Evolutionary conservation across 2,888 invertebrate genomes (phyloP).

Genomic region (Pseudococcus jackbeardsleyi): DNA sequence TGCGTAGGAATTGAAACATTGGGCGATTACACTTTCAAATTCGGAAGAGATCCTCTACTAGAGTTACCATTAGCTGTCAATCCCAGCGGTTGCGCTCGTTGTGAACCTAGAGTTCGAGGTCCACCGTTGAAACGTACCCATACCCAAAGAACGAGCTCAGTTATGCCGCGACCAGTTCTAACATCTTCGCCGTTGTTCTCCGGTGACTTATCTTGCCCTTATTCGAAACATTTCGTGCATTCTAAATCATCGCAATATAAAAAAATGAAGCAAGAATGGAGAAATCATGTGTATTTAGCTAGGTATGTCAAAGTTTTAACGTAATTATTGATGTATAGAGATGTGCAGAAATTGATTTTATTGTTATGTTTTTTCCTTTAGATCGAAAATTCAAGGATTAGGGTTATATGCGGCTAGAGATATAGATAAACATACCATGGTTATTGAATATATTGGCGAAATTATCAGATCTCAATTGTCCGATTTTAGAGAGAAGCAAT

Average conservation of each 20-base stretch:
- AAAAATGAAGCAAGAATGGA: slow-evolving; percentile 99
- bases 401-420: slow-evolving; percentile 98
- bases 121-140: slow-evolving; percentile 83
- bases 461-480: slow-evolving; percentile 96
- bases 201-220: slow-evolving; percentile 77
- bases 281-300: slow-evolving; percentile 96
- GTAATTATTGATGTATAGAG: too few species aligned
- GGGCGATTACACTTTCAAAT: slow-evolving; percentile 96
- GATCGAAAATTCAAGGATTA: slow-evolving; percentile 95
- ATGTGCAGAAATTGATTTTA: not conserved
- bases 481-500: slow-evolving; percentile 94
- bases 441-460: slow-evolving; percentile 99
- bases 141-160: slow-evolving; percentile 79
- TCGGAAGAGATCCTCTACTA: slow-evolving; percentile 93
- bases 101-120: slow-evolving; percentile 87
- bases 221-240: slow-evolving; percentile 97
- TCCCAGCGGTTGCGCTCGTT: slow-evolving; percentile 96
- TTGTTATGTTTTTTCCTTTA: slow-evolving; percentile 68
- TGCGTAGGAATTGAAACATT: slow-evolving; percentile 90
- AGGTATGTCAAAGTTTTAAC: slow-evolving; percentile 73
- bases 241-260: slow-evolving; percentile 99
- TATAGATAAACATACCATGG: slow-evolving; percentile 98
- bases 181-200: slow-evolving; percentile 70
- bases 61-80: slow-evolving; percentile 98
- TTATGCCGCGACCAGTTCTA: slow-evolving; percentile 65